Conservation (phyloP, 2,797 vertebrate species). For the Adrianichthys oophorus region DNA sequence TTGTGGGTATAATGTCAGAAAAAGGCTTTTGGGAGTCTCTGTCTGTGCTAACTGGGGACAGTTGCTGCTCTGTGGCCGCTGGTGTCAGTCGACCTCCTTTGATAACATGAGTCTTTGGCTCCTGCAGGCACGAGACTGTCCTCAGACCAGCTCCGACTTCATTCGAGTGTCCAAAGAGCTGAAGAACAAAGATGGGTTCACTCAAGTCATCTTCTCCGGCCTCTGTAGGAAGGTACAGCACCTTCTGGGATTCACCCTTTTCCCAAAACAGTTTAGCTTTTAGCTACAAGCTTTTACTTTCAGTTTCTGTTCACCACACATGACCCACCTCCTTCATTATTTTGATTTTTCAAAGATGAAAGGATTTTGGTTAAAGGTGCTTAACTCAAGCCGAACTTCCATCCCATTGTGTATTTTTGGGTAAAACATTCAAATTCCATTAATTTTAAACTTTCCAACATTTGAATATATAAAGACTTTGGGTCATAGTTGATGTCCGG, state of each 20-base stretch:
- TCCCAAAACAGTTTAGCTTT: constrained; percentile 3
- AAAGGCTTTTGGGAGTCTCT: constrained; percentile 21
- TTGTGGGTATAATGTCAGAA: constrained; percentile 31
- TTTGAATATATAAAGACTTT: not conserved
- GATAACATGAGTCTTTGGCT: constrained; percentile 12
- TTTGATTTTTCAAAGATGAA: too few species aligned
- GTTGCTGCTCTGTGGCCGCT: too few species aligned
- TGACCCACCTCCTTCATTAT: too few species aligned
- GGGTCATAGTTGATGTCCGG: not conserved
- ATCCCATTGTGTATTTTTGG: too few species aligned
- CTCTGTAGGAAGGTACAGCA: constrained; percentile 87
- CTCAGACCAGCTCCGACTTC: constrained; percentile 77
- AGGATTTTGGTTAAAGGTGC: too few species aligned
- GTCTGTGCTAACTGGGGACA: not conserved
- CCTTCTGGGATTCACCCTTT: not conserved
- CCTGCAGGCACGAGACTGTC: constrained; percentile 82
- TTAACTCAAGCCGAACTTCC: too few species aligned
- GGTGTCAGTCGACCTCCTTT: not conserved
- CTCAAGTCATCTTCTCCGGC: constrained; percentile 84
- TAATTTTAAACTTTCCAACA: not conserved
- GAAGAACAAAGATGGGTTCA: constrained; percentile 80
- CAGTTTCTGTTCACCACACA: not conserved
- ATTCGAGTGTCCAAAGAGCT: constrained; percentile 77
- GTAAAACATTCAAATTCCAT: too few species aligned
- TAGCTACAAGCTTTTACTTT: constrained; percentile 14